Base-by-base conservation (phyloP, 2,797 vertebrate genomes). In the Pseudochaenichthys georgianus region DNA sequence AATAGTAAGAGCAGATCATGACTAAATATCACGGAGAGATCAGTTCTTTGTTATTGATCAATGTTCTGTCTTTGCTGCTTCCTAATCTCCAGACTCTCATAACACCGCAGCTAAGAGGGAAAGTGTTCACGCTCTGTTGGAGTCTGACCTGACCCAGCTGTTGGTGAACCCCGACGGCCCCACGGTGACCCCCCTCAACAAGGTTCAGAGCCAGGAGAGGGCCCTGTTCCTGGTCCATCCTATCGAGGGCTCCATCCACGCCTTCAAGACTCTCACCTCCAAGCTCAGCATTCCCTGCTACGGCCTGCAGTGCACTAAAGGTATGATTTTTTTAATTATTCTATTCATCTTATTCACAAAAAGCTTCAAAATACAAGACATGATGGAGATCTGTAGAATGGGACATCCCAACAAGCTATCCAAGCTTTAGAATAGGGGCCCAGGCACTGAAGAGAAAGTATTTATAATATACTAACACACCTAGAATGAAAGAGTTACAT, bases 181-280 rank as follows among this genome's bases (percentile, higher is more conserved):
- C 17, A 98, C 97, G 0, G 74, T 99, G 75, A 92, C 82, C 0
- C 91, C 82, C 1, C 95, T 99, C 71, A 99, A 99, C 63, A 74
- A 94, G 0, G 94, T 98, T 11, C 93, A 97, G 90, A 97, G 93
- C 89, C 91, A 91, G 0, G 97, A 98, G 84, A 92, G 95, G 13
- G 96, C 98, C 0, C 93, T 99, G 31, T 99, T 99, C 93, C 92
- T 99, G 57, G 91, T 99, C 70, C 98, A 99, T 75, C 97, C 98
- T 42, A 99, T 99, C 0, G 98, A 99, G 87, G 98, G 98, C 85
- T 98, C 98, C 16, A 87, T 91, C 42, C 23, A 91, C 0, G 96
- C 97, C 45, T 99, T 99, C 88, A 86, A 85, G 73, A 94, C 90
- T 1, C 95, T 99, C 0, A 94, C 97, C 0, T 89, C 95, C 91